Base-by-base conservation (phyloP, 2,888 invertebrate genomes). In the Camptogramma bilineatum region DNA sequence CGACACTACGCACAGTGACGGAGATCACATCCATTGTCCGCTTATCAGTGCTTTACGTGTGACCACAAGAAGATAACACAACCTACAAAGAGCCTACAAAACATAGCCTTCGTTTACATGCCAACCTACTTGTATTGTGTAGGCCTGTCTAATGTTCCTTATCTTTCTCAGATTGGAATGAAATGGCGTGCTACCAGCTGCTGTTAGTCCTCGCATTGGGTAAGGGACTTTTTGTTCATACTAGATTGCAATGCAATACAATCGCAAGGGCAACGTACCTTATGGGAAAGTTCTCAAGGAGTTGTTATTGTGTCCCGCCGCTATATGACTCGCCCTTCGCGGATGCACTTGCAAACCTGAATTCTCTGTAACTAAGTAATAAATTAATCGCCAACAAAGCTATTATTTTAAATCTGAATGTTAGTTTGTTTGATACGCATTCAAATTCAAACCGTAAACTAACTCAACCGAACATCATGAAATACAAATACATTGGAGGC, bases 141-240 rank as follows among this genome's bases (percentile, higher is more conserved):
- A 52, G 16, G 18, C 16, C 19, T 51, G 50, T 17, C 18, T 52
- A 54, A 55, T 42, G 34, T n/a, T 60, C 53, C 0, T 76, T 78
- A 72, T 80, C 74, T 81, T 77, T 85, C 39, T 75, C 70, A 86
- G 88, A 83, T 69, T 73, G 75, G 75, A 71, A 79, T 80, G 78
- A 82, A 75, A 91, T 91, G 91, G 87, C 85, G 81, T 80, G 78
- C 76, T 80, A 83, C 82, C 82, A 83, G 76, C 75, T 84, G 64
- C 72, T 84, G 66, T 85, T 90, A 73, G 69, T 88, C 78, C 66
- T 85, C 73, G 77, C 83, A 57, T 78, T 86, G 68, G 87, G 91
- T 91, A 84, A 84, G 89, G 21, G 69, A 67, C 24, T 46, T 62
- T 61, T 68, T 63, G 64, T 63, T 59, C 51, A 52, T 51, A 62